Conservation (phyloP, 35 echinoderm and acorn worm genomes). For the Apostichopus californicus region DNA sequence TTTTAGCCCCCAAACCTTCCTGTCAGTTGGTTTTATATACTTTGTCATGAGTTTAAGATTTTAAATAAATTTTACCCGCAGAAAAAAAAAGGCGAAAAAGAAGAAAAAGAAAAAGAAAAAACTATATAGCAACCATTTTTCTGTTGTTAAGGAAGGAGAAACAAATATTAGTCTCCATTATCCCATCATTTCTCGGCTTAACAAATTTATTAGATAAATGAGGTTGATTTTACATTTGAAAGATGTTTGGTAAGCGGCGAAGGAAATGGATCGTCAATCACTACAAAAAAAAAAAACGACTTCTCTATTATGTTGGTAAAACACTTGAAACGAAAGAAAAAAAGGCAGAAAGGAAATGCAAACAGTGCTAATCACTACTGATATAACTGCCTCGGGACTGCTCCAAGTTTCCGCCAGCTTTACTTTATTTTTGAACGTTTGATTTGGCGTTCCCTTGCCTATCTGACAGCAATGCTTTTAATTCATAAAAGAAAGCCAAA, state of each 20-base stretch:
- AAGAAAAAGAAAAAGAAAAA: background rate
- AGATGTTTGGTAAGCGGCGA: conserved; percentile 23
- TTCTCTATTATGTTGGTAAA: conserved; percentile 38
- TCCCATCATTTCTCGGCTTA: conserved; percentile 54
- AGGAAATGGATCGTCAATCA: conserved; percentile 41
- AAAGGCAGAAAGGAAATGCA: conserved; percentile 23
- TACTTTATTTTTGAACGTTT: conserved; percentile 45
- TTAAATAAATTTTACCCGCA: conserved; percentile 29
- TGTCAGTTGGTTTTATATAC: background rate
- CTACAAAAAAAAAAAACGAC: conserved; percentile 18
- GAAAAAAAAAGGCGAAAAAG: background rate
- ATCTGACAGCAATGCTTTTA: conserved; percentile 56
- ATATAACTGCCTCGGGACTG: conserved; percentile 47
- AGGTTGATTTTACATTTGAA: conserved; percentile 38
- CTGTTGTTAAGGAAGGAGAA: conserved; percentile 43
- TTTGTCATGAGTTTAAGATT: conserved; percentile 22
- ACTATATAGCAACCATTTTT: conserved; percentile 51
- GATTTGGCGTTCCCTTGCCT: conserved; percentile 32
- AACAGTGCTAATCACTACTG: conserved; percentile 60
- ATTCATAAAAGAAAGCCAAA: conserved; percentile 64
- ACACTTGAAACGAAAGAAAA: conserved; percentile 18
- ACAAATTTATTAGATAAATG: conserved; percentile 22
- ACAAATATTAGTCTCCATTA: conserved; percentile 55
- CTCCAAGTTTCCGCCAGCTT: conserved; percentile 35
- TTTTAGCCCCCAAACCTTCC: conserved; percentile 54